Base-by-base conservation (phyloP, 1,140 invertebrate species). In the Panonychus citri region DNA sequence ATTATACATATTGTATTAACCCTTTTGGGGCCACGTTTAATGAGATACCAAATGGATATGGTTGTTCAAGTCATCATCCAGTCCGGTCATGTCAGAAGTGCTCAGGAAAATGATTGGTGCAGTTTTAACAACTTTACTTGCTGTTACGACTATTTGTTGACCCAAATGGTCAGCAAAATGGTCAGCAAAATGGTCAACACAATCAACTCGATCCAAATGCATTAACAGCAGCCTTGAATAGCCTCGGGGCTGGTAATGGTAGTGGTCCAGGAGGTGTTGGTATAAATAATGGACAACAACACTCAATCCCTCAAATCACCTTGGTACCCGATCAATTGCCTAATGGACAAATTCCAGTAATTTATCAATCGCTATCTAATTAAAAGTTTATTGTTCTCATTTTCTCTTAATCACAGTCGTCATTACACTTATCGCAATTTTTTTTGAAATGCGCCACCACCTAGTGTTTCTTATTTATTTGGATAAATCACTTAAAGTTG, bases 21-120 rank as follows among this genome's bases (percentile, higher is more conserved):
- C 13, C n/a, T 59, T 12, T 17, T 59, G 2, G 58, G 46, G 3
- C 58, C 58, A 3, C 46, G 54, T 24, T 26, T 59, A 19, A 56
- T 59, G 54, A 19, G 54, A 3, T 56, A 40, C 37, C 58, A 59
- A 39, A 53, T 59, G 21, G 58, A 59, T 56, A 50, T 59, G 55
- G 56, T 59, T 54, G 27, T 59, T 13, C 28, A 43, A 19, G 30
- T n/a, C n/a, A n/a, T n/a, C n/a, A n/a, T n/a, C n/a, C n/a, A n/a
- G n/a, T n/a, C n/a, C 58, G 5, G 48, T 59, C 12, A 37, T 59
- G 10, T 37, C 54, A 4, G 58, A 59, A 49, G 34, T 59, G 12
- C 24, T 59, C 27, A 46, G 58, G 1, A 59, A 59, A 43, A 34
- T 59, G 19, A 13, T 59, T 12, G 42, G 57, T 8, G 54, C 58